A percentile compares a stretch with the other conserved stretches of the same genome.
phyloP scores from a whole-genome alignment of 2,113 vertebrate genomes.

The Dipodomys merriami region DNA sequence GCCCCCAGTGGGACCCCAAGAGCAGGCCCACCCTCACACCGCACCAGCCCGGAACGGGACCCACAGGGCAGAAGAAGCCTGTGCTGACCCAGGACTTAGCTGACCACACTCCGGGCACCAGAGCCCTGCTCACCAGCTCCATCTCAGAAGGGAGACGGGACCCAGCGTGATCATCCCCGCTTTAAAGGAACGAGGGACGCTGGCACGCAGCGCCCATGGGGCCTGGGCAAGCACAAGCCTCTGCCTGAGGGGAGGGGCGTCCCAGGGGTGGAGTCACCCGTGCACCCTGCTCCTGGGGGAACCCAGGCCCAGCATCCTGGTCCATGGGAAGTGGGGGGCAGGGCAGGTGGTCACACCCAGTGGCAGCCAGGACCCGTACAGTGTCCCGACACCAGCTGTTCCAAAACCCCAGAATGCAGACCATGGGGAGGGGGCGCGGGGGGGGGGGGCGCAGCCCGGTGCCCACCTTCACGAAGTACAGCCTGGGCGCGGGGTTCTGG shows the following conservation, averaged over 20 bases:
- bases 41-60: neutral
- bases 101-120: rapidly evolving
- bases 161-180: neutral
- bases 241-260: neutral
- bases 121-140: neutral
- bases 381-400: too few species aligned
- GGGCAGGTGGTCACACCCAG: neutral
- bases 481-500: constrained; percentile 68
- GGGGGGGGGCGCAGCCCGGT: neutral
- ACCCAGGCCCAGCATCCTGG: neutral
- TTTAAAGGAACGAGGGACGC: too few species aligned
- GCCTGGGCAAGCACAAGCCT: neutral
- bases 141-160: too few species aligned
- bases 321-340: rapidly evolving
- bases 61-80: neutral
- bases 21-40: neutral
- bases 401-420: too few species aligned
- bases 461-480: constrained; percentile 95
- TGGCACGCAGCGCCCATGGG: neutral
- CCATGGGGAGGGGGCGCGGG: too few species aligned
- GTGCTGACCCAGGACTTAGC: neutral
- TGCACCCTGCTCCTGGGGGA: neutral
- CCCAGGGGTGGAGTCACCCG: neutral
- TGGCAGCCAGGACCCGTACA: rapidly evolving
- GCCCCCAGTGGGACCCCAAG: neutral